phyloP scores from a whole-genome alignment of 1,140 invertebrate species.

The Rhynchophorus ferrugineus region DNA sequence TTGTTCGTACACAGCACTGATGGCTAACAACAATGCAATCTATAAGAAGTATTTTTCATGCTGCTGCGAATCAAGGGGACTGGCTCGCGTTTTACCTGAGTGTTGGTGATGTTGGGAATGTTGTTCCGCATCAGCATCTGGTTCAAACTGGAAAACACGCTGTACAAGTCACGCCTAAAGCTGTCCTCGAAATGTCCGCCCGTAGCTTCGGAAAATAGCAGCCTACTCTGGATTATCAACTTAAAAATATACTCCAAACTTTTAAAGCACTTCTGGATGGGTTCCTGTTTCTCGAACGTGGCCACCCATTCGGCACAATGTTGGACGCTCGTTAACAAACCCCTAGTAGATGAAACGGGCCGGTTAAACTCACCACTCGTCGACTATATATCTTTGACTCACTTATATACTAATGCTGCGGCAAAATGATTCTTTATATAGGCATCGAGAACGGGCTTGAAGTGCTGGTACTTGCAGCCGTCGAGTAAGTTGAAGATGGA shows the following conservation, averaged over 20 bases:
- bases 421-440: slow-evolving; percentile 95
- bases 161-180: slow-evolving; percentile 68
- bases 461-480: slow-evolving; percentile 90
- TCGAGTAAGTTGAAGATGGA: slow-evolving; percentile 88
- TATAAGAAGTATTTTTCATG: slow-evolving; percentile 7
- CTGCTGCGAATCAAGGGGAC: not conserved
- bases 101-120: slow-evolving; percentile 65
- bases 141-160: slow-evolving; percentile 67
- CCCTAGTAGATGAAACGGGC: slow-evolving; percentile 45
- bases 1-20: slow-evolving; percentile 52
- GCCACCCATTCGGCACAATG: slow-evolving; percentile 86
- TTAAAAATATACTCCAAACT: slow-evolving; percentile 94
- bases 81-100: slow-evolving; percentile 62
- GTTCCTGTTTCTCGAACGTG: slow-evolving; percentile 75
- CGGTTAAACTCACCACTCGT: not conserved
- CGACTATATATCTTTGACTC: slow-evolving; percentile 35
- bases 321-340: slow-evolving; percentile 78
- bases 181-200: slow-evolving; percentile 82
- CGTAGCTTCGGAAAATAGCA: slow-evolving; percentile 80
- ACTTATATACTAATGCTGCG: slow-evolving; percentile 91
- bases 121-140: slow-evolving; percentile 65
- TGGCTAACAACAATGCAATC: slow-evolving; percentile 36
- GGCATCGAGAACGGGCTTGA: slow-evolving; percentile 89
- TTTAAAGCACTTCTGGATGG: slow-evolving; percentile 82
- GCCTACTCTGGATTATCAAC: slow-evolving; percentile 85